A percentile compares a stretch with the other conserved stretches of the same genome.
Conservation (phyloP, 2,888 invertebrate species). For the Ramazzottius varieornatus region DNA sequence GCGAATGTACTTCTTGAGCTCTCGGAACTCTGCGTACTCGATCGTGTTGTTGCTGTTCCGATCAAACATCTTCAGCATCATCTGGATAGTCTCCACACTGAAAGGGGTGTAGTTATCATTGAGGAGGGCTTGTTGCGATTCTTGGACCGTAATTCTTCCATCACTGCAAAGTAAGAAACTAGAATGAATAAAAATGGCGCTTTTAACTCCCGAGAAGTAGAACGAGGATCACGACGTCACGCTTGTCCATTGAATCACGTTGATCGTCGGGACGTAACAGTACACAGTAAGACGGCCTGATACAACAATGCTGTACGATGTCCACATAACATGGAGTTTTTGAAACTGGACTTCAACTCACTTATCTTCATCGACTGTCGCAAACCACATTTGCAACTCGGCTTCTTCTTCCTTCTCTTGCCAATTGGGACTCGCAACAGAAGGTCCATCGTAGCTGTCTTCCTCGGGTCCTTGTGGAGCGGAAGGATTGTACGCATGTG, state of each 20-base stretch:
- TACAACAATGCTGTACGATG: too few species aligned
- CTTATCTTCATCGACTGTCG: neutral
- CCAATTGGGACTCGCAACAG: neutral
- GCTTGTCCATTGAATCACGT: too few species aligned
- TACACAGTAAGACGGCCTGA: neutral
- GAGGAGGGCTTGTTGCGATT: neutral
- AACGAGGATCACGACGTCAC: too few species aligned
- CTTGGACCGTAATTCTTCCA: neutral
- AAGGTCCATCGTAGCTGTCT: neutral
- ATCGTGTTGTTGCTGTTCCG: neutral
- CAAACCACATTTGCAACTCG: neutral
- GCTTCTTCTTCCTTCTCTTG: neutral
- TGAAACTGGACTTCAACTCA: neutral
- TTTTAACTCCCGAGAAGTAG: too few species aligned
- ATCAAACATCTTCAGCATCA: slow-evolving; percentile 1
- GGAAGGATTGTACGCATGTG: too few species aligned
- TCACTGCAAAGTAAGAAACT: neutral
- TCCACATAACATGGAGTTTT: too few species aligned
- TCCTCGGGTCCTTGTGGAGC: too few species aligned
- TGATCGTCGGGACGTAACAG: too few species aligned
- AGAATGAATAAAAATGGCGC: neutral
- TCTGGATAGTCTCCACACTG: neutral
- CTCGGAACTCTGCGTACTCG: neutral
- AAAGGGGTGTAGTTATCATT: neutral
- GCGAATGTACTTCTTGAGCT: neutral